Conservation (phyloP, 2,797 vertebrate genomes). For the Siniperca scherzeri region DNA sequence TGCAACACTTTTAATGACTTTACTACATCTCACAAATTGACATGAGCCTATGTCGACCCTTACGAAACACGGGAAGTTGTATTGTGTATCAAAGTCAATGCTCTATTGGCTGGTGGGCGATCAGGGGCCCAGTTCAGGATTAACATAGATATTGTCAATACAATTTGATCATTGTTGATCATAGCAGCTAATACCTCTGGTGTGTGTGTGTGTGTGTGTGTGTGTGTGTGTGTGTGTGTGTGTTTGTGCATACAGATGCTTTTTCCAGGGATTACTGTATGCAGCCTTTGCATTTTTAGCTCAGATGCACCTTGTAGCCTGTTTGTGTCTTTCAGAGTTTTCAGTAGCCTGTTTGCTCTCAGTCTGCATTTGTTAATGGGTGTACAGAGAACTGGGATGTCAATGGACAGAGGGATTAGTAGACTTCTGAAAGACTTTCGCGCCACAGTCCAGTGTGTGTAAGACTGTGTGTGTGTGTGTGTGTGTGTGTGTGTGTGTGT, state of each 20-base stretch:
- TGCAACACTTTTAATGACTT: not conserved
- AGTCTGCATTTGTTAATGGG: conserved; percentile 42
- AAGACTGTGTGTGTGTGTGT: conserved; percentile 6
- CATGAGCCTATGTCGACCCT: not conserved
- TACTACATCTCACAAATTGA: not conserved
- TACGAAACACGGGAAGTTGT: not conserved
- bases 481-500: conserved; percentile 20
- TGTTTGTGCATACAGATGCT: not conserved
- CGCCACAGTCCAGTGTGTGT: conserved; percentile 56
- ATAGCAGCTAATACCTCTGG: not conserved
- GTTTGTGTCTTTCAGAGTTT: conserved; percentile 31
- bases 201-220: not conserved
- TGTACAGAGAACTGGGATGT: conserved; percentile 48
- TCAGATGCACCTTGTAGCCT: conserved; percentile 9
- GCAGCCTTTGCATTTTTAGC: conserved; percentile 1
- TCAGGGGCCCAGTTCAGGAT: conserved; percentile 27
- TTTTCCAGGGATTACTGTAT: not conserved
- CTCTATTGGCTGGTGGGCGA: conserved; percentile 10
- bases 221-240: conserved; percentile 10
- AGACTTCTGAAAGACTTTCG: conserved; percentile 71
- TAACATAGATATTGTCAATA: conserved; percentile 26
- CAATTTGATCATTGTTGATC: conserved; percentile 43
- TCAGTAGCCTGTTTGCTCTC: conserved; percentile 33
- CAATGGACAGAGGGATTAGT: conserved; percentile 71
- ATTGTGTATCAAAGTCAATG: conserved; percentile 11